These are phyloP conservation scores for Desmophyllum pertusum DNA, from an alignment of 92 coral and sea anemone genomes.

Conservation along the genomic window DNA sequence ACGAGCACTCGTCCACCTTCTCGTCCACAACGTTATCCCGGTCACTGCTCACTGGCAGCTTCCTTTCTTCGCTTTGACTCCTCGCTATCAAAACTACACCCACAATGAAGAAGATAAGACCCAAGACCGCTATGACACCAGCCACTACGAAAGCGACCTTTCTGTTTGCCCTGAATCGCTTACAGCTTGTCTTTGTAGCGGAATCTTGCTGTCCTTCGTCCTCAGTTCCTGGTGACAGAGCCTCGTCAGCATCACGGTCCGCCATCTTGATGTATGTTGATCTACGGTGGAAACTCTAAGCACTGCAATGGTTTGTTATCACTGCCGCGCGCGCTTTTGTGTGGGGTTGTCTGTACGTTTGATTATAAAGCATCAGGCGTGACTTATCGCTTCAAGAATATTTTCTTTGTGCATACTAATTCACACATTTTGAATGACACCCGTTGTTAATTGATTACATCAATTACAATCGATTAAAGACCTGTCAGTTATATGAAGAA, in stretches of 20 bases:
- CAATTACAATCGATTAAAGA: neutral
- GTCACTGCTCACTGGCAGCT: neutral
- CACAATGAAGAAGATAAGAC: slow-evolving; percentile 38
- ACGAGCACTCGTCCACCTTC: slow-evolving; percentile 48
- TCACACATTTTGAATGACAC: neutral
- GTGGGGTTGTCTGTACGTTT: no score
- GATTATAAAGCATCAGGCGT: no score
- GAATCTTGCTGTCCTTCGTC: neutral
- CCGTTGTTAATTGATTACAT: no score
- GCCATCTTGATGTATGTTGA: slow-evolving; percentile 8
- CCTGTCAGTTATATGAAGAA: no score
- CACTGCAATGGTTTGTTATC: no score
- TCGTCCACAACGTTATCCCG: slow-evolving; percentile 3
- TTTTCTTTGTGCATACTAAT: neutral
- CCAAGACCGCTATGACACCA: slow-evolving; percentile 31
- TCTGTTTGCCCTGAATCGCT: neutral
- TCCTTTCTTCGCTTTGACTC: slow-evolving; percentile 16
- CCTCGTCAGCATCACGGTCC: neutral
- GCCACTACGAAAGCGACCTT: slow-evolving; percentile 1
- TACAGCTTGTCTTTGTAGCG: neutral
- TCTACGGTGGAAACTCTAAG: no score
- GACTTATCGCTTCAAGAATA: neutral
- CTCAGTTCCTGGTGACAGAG: neutral
- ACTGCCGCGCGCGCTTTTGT: no score
- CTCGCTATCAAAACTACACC: slow-evolving; percentile 41